A percentile compares a stretch with the other conserved stretches of the same genome.
Evolutionary conservation across 1,140 invertebrate species (phyloP).

Genomic region (Drosophila kepulauana): DNA sequence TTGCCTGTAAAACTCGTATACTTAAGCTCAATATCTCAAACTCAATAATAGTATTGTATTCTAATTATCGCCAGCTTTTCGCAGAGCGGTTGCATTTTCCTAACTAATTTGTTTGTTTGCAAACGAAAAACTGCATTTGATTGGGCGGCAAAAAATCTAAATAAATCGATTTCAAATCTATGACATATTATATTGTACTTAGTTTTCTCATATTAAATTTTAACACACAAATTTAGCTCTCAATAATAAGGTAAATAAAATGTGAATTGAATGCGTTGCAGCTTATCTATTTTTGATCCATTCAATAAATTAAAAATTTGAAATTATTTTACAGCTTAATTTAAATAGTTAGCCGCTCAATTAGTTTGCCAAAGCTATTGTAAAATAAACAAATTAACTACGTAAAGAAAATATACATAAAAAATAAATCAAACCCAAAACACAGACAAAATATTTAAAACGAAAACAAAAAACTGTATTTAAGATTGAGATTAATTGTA

Average conservation of each 20-base stretch:
- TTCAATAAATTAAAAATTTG: too few species aligned
- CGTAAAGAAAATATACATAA: slow-evolving; percentile 49
- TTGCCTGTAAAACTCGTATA: slow-evolving; percentile 62
- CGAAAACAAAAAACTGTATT: slow-evolving; percentile 41
- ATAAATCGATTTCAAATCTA: not conserved
- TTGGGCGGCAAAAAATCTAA: not conserved
- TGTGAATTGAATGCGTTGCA: too few species aligned
- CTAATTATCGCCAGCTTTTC: slow-evolving; percentile 41
- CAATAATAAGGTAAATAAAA: too few species aligned
- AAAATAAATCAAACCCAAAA: slow-evolving; percentile 39
- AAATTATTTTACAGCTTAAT: not conserved
- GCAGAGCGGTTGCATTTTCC: slow-evolving; percentile 25
- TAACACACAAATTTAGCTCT: too few species aligned
- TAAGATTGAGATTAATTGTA: slow-evolving; percentile 73
- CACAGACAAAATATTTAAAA: slow-evolving; percentile 16
- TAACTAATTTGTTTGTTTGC: slow-evolving; percentile 16
- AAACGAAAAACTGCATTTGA: slow-evolving; percentile 14
- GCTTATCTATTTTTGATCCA: too few species aligned
- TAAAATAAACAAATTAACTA: slow-evolving; percentile 67
- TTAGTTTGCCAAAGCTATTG: slow-evolving; percentile 58
- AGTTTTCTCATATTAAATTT: too few species aligned
- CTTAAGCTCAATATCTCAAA: slow-evolving; percentile 58
- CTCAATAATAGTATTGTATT: slow-evolving; percentile 49
- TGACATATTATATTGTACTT: too few species aligned
- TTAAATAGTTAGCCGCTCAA: slow-evolving; percentile 17